phyloP scores from a whole-genome alignment of 2,797 vertebrate genomes.

The Sebastes steindachneri region DNA sequence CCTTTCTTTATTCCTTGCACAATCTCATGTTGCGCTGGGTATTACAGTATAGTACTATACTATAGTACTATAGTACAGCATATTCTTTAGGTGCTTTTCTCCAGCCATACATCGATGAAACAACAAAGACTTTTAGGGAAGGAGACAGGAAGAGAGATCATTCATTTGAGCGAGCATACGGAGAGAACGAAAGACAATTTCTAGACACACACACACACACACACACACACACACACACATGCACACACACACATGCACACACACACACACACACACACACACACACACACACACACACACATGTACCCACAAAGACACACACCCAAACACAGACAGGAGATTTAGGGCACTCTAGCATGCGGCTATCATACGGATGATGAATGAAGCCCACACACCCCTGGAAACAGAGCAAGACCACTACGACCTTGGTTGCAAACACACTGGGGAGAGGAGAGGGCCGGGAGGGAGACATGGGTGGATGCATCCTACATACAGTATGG shows the following conservation, averaged over 20 bases:
- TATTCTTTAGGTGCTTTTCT: background rate
- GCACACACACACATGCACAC: background rate
- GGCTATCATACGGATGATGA: constrained; percentile 76
- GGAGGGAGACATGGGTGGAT: constrained; percentile 10
- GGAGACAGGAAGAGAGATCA: constrained; percentile 14
- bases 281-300: background rate
- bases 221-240: background rate
- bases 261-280: background rate
- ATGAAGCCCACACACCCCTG: constrained; percentile 76
- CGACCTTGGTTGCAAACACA: constrained; percentile 76
- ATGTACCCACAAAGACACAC: constrained; percentile 4
- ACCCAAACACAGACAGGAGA: constrained; percentile 54
- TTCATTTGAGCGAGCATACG: constrained; percentile 26
- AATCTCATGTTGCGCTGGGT: background rate
- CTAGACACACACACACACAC: background rate
- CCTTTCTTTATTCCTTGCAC: background rate
- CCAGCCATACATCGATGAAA: constrained; percentile 22
- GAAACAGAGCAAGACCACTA: constrained; percentile 68
- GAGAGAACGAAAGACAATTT: constrained; percentile 21
- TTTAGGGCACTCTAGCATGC: constrained; percentile 66
- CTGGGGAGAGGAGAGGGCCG: constrained; percentile 49
- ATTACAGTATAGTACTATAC: background rate
- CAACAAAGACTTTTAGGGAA: constrained; percentile 26
- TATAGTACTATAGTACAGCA: too few relatives aligned
- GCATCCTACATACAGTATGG: constrained; percentile 1